Conservation (phyloP, 2,888 invertebrate species). For the Eurois occulta region DNA sequence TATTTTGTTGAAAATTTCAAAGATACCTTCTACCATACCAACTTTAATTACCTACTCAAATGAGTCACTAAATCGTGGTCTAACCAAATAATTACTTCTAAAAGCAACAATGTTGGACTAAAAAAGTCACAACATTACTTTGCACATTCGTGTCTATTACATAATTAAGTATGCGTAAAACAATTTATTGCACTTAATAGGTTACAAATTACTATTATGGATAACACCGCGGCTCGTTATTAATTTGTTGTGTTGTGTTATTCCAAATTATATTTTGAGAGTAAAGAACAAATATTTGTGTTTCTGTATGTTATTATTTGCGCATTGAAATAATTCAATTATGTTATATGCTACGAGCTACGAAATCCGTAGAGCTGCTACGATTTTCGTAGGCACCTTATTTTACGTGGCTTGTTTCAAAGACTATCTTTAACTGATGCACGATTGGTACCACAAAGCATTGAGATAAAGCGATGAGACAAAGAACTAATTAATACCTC, state of each 20-base stretch:
- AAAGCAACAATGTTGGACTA: not conserved
- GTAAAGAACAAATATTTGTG: not conserved
- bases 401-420: not conserved
- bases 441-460: not conserved
- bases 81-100: not conserved
- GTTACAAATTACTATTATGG: not conserved
- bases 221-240: not conserved
- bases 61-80: not conserved
- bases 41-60: not conserved
- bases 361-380: constrained; percentile 32
- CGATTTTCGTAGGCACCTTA: constrained; percentile 21
- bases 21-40: not conserved
- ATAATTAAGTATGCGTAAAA: not conserved
- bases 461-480: not conserved
- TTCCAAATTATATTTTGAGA: not conserved
- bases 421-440: not conserved
- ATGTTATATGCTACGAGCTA: constrained; percentile 20
- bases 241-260: not conserved
- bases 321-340: not conserved
- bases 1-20: not conserved
- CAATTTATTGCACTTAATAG: not conserved
- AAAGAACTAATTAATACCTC: not conserved
- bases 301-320: not conserved
- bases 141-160: not conserved
- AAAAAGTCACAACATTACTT: not conserved